Conservation (phyloP, 2,888 invertebrate species). For the Drosophila sordidula region DNA sequence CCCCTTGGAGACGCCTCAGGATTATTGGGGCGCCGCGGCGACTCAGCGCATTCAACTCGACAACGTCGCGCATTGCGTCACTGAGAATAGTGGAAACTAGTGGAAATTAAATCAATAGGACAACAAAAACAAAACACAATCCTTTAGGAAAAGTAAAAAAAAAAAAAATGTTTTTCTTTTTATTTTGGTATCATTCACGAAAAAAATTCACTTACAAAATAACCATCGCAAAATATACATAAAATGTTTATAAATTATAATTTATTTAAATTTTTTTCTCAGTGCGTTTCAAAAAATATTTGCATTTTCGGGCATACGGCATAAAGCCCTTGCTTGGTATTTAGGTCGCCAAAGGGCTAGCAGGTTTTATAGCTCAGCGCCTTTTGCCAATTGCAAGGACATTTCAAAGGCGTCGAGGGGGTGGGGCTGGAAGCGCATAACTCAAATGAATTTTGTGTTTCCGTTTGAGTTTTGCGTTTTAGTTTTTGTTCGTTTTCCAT, state of each 20-base stretch:
- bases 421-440: conserved; percentile 48
- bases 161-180: too few species aligned
- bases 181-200: too few species aligned
- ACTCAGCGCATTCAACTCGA: conserved; percentile 70
- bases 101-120: conserved; percentile 76
- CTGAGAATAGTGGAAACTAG: conserved; percentile 35
- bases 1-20: conserved; percentile 72
- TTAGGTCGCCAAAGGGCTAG: conserved; percentile 53
- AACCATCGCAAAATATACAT: too few species aligned
- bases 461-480: conserved; percentile 23
- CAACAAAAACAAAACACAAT: too few species aligned
- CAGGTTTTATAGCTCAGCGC: conserved; percentile 7
- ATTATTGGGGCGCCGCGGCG: conserved; percentile 46
- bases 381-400: conserved; percentile 64
- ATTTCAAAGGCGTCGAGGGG: conserved; percentile 58
- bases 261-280: background rate
- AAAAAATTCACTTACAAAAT: too few species aligned
- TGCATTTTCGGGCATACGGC: conserved; percentile 61
- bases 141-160: too few species aligned
- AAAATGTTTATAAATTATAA: too few species aligned
- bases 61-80: conserved; percentile 66
- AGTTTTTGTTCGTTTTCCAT: conserved; percentile 26
- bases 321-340: conserved; percentile 45
- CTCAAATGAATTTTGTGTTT: conserved; percentile 40
- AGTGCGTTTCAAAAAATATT: conserved; percentile 32